Base-by-base conservation (phyloP, 2,113 vertebrate genomes). In the Salvelinus fontinalis region DNA sequence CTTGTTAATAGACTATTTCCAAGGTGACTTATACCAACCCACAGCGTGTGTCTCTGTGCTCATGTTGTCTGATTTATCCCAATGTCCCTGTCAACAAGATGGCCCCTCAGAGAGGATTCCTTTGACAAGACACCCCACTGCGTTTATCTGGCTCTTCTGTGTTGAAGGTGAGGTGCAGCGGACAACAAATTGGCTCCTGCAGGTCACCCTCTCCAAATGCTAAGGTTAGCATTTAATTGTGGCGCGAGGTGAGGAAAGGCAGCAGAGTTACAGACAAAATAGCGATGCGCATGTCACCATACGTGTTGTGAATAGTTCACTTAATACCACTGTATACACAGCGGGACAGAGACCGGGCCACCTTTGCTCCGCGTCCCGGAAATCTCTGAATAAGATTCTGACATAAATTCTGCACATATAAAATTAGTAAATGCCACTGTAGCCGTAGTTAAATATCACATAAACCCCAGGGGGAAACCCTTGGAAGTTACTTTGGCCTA, bases 371-470 rank as follows among this genome's bases (percentile, higher is more conserved):
- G 79, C 87, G 89, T 89, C 81, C 90, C 85, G 88, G 90, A 91
- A 91, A 90, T 90, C 93, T 70, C 91, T 91, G 93, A 93, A 94
- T 94, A 92, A 90, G 91, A 93, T 93, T 93, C 91, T 94, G 94
- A 94, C 93, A 94, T 93, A 92, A 93, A 94, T 94, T 94, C 93
- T 92, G 93, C 94, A 93, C 92, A 94, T 94, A 94, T 93, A 94
- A 95, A 95, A 95, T 94, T 94, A 95, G 93, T 94, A 95, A 95
- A 95, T 95, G 93, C 93, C 94, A 94, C 93, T 93, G 93, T 92
- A 93, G 92, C 93, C 92, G 88, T 94, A 93, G 93, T 94, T 95
- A 95, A 95, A 94, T 95, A 95, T 95, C 94, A 95, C 94, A 92
- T 85, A 79, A 89, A 85, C 88, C 93, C 88, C 91, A 3, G 0